Evolutionary conservation across 2,113 vertebrate species (phyloP), one percentile per base, ranked within the genome.

Genomic region (Beaufortia kweichowensis): DNA sequence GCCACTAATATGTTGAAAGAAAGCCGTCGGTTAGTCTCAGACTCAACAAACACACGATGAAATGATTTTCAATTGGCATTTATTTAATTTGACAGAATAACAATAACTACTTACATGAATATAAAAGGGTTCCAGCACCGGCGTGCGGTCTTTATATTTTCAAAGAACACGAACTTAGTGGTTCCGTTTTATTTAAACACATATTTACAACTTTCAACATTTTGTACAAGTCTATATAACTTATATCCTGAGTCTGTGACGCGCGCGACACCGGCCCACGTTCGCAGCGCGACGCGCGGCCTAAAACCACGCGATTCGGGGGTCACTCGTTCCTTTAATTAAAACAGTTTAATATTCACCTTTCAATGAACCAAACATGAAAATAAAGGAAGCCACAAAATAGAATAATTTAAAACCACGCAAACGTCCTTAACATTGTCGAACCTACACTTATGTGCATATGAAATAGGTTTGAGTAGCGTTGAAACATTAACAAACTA

Each of bases 201-300:
- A 73, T 92, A 92, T 93, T 88, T 92, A 93, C 90, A 93, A 81
- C 85, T 91, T 93, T 92, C 88, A 81, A 90, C 82, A 84, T 86
- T 90, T 91, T 92, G 79, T 92, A 92, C 91, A 92, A 89, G 89
- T 90, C 83, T 80, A 85, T 91, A 92, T 92, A 93, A 61, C 24
- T 81, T 92, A 92, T 89, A 86, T 91, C 92, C 92, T 93, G 92
- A 93, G 92, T 88, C 88, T 84, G 50, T 75, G 83, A 81, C 82
- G 82, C 64, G 76, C 76, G 79, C 70, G 70, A 77, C 85, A 80
- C 75, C 83, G 84, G 86, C 85, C 79, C 85, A 84, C 80, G 79
- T 81, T 68, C 76, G 62, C 46, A 82, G 65, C 67, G 77, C 81
- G 62, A 80, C 84, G 76, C 9, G 65, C 24, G 50, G 50, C 28